phyloP scores from a whole-genome alignment of 2,888 invertebrate species.

The Hofmannophila pseudospretella region DNA sequence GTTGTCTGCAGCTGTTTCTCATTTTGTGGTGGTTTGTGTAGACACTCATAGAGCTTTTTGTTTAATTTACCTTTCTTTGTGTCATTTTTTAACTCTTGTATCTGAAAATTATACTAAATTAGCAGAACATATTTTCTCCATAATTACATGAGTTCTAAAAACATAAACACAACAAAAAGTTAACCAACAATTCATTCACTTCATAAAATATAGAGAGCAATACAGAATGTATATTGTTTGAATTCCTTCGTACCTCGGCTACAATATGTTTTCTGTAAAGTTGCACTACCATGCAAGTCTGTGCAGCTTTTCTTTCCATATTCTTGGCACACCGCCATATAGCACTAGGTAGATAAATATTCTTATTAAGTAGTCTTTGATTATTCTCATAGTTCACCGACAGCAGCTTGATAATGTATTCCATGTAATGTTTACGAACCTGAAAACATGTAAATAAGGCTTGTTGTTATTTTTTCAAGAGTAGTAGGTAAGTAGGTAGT shows the following conservation, averaged over 20 bases:
- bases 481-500: background rate
- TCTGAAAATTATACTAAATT: conserved; percentile 45
- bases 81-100: conserved; percentile 55
- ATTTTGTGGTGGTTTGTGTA: conserved; percentile 46
- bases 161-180: too few species aligned
- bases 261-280: conserved; percentile 60
- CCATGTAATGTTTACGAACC: conserved; percentile 72
- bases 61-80: conserved; percentile 54
- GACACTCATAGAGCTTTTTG: conserved; percentile 49
- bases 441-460: background rate
- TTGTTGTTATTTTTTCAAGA: too few species aligned
- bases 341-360: conserved; percentile 63
- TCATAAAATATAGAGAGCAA: too few species aligned
- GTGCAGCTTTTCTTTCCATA: conserved; percentile 62
- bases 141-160: too few species aligned
- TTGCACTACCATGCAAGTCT: conserved; percentile 62
- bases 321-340: conserved; percentile 68
- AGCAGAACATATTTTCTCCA: too few species aligned
- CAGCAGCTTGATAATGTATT: conserved; percentile 57
- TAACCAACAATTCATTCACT: too few species aligned
- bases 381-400: conserved; percentile 61
- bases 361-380: conserved; percentile 55
- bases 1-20: conserved; percentile 52
- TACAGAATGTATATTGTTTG: too few species aligned
- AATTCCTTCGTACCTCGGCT: conserved; percentile 47